Evolutionary conservation across 2,888 invertebrate species (phyloP).

Genomic region (Caenorhabditis panamensis): DNA sequence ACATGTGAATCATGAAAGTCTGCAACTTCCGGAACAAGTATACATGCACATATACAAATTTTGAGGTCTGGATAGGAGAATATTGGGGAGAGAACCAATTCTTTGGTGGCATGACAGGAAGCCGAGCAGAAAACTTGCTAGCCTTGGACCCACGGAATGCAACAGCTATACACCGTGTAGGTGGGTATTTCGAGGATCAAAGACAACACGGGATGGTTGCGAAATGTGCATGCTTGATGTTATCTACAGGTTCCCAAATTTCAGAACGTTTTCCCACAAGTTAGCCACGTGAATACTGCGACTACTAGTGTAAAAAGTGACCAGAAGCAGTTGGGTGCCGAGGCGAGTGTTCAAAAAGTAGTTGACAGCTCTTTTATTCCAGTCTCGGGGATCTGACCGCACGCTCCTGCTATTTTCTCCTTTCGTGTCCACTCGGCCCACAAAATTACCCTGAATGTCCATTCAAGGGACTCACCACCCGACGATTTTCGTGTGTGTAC

Average conservation of each 20-base stretch:
- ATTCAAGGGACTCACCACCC: conserved; percentile 44
- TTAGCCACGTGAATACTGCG: background rate
- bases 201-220: background rate
- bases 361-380: conserved; percentile 59
- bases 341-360: conserved; percentile 55
- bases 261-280: background rate
- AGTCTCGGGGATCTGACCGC: conserved; percentile 52
- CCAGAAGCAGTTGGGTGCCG: conserved; percentile 37
- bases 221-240: too few relatives aligned
- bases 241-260: too few relatives aligned
- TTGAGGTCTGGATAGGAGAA: conserved; percentile 29
- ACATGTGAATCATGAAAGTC: conserved; percentile 42
- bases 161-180: conserved; percentile 20
- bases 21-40: conserved; percentile 53
- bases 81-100: conserved; percentile 32
- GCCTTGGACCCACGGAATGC: background rate
- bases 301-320: conserved; percentile 21
- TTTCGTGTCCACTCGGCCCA: conserved; percentile 45
- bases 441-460: conserved; percentile 61
- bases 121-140: conserved; percentile 38
- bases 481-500: conserved; percentile 50
- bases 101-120: conserved; percentile 57
- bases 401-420: conserved; percentile 52
- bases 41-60: conserved; percentile 47
- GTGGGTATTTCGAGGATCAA: background rate